Percentiles rank a stretch among this genome's conserved stretches.
Evolutionary conservation across 2,797 vertebrate genomes (phyloP).

Genomic region (Perodicticus potto): DNA sequence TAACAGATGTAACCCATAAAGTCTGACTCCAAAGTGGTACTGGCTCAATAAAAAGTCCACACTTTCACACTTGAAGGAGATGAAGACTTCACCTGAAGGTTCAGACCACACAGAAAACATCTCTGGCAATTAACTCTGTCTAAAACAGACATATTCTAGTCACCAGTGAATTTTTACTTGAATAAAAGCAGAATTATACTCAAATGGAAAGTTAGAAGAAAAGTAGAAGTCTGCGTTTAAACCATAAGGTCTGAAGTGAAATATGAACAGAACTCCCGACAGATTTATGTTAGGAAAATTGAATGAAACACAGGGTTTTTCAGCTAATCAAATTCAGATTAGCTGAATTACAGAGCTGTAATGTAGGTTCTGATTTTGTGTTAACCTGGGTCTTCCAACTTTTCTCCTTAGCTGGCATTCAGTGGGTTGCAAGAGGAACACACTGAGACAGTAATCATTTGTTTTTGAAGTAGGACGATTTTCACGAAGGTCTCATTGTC

Average conservation of each 20-base stretch:
- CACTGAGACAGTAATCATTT: not conserved
- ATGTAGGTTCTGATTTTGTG: not conserved
- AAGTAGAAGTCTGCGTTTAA: constrained; percentile 66
- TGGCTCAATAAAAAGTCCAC: not conserved
- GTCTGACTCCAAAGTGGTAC: not conserved
- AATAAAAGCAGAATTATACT: not conserved
- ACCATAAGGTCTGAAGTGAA: constrained; percentile 54
- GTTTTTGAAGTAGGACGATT: not conserved
- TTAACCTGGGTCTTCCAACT: not conserved
- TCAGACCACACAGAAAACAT: not conserved
- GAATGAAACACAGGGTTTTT: constrained; percentile 59
- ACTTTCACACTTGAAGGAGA: not conserved
- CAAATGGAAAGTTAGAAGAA: constrained; percentile 47
- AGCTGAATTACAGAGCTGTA: not conserved
- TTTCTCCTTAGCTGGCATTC: no score
- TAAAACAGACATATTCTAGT: constrained; percentile 37
- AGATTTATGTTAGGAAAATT: constrained; percentile 77
- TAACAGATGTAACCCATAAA: not conserved
- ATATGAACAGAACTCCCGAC: constrained; percentile 38
- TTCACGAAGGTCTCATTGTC: not conserved
- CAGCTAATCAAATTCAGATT: constrained; percentile 26
- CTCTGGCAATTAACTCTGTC: not conserved
- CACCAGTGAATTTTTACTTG: constrained; percentile 50
- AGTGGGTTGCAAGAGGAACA: not conserved
- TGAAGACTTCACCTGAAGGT: not conserved